These are phyloP conservation scores for Semotilus atromaculatus DNA, from an alignment of 2,797 vertebrate species.

Conservation along the genomic window DNA sequence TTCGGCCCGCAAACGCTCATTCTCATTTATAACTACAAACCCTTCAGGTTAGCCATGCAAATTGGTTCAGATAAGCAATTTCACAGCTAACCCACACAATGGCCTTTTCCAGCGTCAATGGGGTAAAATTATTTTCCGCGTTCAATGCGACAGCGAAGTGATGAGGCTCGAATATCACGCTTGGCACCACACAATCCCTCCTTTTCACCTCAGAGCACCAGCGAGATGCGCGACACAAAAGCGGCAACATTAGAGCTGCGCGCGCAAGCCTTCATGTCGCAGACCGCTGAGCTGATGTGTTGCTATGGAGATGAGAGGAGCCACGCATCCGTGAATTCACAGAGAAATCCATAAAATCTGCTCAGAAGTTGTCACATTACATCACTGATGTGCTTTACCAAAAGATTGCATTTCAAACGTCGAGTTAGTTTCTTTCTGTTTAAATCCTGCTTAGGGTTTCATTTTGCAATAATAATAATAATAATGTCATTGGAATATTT, in stretches of 20 bases:
- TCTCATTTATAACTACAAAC: conserved; percentile 52
- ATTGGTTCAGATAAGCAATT: conserved; percentile 59
- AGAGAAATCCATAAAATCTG: background rate
- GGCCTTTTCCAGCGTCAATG: conserved; percentile 39
- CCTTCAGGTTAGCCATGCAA: conserved; percentile 57
- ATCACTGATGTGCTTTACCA: background rate
- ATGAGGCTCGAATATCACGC: conserved; percentile 43
- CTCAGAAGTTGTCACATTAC: background rate
- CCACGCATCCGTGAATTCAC: background rate
- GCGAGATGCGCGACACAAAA: background rate
- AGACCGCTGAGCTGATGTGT: conserved; percentile 15
- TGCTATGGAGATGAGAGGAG: conserved; percentile 44
- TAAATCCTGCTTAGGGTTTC: background rate
- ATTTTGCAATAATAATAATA: background rate
- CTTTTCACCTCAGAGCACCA: conserved; percentile 3
- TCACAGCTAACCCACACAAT: conserved; percentile 46
- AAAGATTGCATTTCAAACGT: background rate
- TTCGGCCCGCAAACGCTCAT: conserved; percentile 23
- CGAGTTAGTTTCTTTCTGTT: background rate
- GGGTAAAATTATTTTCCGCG: conserved; percentile 39
- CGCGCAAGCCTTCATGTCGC: background rate
- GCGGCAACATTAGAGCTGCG: background rate
- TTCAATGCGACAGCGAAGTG: conserved; percentile 43
- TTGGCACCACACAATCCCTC: conserved; percentile 37
- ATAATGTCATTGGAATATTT: background rate